Percentiles rank a stretch among this genome's conserved stretches.
Conservation (phyloP, 2,113 vertebrate species). For the Archilochus colubris region DNA sequence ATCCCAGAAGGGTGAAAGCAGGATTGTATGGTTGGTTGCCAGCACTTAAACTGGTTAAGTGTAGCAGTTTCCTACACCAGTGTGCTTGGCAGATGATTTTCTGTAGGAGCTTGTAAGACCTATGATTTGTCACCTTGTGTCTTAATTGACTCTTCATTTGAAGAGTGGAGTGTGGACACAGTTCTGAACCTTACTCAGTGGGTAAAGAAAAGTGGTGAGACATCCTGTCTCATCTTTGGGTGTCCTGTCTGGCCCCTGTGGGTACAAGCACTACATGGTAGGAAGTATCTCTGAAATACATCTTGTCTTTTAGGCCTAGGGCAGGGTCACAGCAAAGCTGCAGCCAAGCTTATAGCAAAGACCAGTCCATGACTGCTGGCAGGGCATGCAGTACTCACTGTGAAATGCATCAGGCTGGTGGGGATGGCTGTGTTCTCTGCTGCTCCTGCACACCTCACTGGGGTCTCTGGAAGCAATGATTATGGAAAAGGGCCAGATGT, state of each 20-base stretch:
- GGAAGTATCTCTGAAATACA: neutral
- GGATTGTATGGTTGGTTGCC: neutral
- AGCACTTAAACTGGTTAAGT: neutral
- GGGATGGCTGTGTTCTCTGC: neutral
- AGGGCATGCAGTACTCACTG: neutral
- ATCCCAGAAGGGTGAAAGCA: neutral
- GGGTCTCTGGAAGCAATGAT: neutral
- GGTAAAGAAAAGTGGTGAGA: neutral
- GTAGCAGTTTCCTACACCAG: fast-evolving
- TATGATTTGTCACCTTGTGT: neutral
- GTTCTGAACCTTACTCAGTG: neutral
- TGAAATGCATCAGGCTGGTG: neutral
- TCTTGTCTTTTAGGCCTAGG: neutral
- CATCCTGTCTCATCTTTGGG: too few relatives aligned
- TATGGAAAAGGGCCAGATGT: neutral
- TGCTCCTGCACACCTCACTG: fast-evolving
- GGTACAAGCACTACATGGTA: too few relatives aligned
- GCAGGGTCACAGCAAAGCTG: neutral
- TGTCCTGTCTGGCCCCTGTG: neutral
- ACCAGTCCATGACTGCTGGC: fast-evolving
- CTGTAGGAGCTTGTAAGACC: neutral
- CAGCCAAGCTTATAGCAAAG: neutral
- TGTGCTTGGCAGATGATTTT: neutral
- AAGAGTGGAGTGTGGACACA: neutral
- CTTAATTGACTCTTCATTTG: neutral